Percentiles rank a stretch among this genome's conserved stretches.
Conservation (phyloP, 2,113 vertebrate genomes). For the Protomyctophum bolini region DNA sequence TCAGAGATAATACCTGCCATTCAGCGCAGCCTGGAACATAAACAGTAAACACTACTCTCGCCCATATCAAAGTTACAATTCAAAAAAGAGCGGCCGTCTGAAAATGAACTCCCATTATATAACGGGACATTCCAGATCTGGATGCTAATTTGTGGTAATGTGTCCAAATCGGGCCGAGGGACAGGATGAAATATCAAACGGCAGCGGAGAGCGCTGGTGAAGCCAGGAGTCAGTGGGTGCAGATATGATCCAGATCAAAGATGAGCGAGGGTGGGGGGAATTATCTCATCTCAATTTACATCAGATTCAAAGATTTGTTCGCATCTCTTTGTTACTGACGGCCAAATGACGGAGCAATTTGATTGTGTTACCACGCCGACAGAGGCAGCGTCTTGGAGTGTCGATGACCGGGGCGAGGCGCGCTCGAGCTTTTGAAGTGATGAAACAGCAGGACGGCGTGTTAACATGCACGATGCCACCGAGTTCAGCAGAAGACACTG, state of each 20-base stretch:
- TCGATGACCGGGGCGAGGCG: conserved; percentile 57
- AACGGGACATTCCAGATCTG: conserved; percentile 29
- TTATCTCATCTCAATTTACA: conserved; percentile 58
- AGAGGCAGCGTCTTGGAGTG: conserved; percentile 37
- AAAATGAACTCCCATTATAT: conserved; percentile 4
- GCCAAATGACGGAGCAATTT: conserved; percentile 55
- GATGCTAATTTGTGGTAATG: conserved; percentile 40
- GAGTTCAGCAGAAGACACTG: conserved; percentile 35
- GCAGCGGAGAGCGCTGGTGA: conserved; percentile 19
- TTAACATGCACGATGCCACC: conserved; percentile 27
- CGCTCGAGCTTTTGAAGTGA: conserved; percentile 63
- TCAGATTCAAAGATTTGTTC: conserved; percentile 50
- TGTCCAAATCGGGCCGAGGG: conserved; percentile 21
- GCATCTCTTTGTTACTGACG: conserved; percentile 43
- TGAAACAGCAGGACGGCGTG: conserved; percentile 62
- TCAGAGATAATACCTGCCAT: conserved; percentile 21
- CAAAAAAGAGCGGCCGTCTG: neutral
- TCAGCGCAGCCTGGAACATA: conserved; percentile 7
- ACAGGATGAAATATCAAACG: conserved; percentile 57
- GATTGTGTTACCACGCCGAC: conserved; percentile 48
- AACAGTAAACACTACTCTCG: conserved; percentile 33
- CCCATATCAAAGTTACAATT: conserved; percentile 29
- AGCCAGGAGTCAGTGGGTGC: conserved; percentile 39
- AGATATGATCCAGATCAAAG: conserved; percentile 66
- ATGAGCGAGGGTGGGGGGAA: conserved; percentile 27